Conservation (phyloP, 2,113 vertebrate genomes). For the Columba livia region DNA sequence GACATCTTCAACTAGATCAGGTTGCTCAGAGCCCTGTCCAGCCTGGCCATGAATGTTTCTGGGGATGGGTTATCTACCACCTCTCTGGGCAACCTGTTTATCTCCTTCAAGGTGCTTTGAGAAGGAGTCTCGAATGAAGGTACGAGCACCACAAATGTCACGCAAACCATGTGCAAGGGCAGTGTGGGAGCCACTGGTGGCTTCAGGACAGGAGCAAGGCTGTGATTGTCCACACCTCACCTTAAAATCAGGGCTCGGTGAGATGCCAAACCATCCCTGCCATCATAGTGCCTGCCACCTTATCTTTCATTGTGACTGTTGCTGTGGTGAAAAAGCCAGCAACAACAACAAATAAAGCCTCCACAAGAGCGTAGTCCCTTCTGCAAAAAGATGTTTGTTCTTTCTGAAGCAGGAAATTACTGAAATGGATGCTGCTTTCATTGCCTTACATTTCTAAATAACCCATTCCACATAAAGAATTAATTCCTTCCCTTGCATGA, state of each 20-base stretch:
- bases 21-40: no score
- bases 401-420: not conserved
- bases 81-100: not conserved
- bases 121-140: not conserved
- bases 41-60: no score
- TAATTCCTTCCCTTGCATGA: not conserved
- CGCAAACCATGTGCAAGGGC: accelerated
- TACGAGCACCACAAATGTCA: accelerated
- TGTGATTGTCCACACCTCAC: accelerated
- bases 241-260: accelerated
- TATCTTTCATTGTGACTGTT: accelerated
- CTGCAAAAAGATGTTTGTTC: not conserved
- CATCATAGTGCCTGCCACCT: accelerated
- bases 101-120: not conserved
- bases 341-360: not conserved
- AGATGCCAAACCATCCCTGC: accelerated
- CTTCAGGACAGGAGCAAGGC: not conserved
- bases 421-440: not conserved
- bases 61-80: no score
- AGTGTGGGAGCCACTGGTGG: accelerated
- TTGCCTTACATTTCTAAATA: not conserved
- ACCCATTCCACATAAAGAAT: not conserved
- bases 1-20: no score
- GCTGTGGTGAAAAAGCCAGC: not conserved
- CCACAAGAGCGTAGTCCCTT: not conserved